Base-by-base conservation (phyloP, 2,113 vertebrate species). In the Myocastor coypus region DNA sequence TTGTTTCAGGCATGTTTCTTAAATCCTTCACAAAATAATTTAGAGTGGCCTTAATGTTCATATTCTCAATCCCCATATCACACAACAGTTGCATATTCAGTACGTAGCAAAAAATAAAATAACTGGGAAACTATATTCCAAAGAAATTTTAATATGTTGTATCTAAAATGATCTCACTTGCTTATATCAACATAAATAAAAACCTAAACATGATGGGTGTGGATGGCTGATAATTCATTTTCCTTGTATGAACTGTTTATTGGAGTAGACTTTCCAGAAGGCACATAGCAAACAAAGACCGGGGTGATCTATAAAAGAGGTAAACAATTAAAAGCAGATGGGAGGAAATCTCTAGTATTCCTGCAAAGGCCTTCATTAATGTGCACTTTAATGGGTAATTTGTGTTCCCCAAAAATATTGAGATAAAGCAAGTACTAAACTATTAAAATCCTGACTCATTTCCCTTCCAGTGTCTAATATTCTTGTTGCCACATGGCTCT, bases 101-200 rank as follows among this genome's bases (percentile, higher is more conserved):
- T 71, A 68, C 10, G 71, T 6, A 55, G 69, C 63, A 32, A 81
- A 80, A 73, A 66, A 50, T 50, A 77, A 87, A 95, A 61, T 24
- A 89, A 9, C 64, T 83, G 20, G 63, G 17, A 81, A 75, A 5
- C 7, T 85, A 32, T 78, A 87, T 40, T 83, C 28, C 77, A 82
- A 11, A n/a, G 20, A 75, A 81, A 78, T n/a, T 83, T 7, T 55
- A 69, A 22, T 40, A 19, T 59, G 91, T 83, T 85, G 71, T 83
- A 89, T 92, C 50, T 87, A 91, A 92, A 96, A 84, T 83, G 14
- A 66, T 90, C 24, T 92, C 28, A 37, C 52, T 73, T 81, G 12
- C 22, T 68, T 95, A 1, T 42, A 77, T 89, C 10, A 20, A 30
- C 84, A 66, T 16, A 63, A 87, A 90, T 63, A 77, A 81, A 94